phyloP scores from a whole-genome alignment of 2,113 vertebrate genomes.

The Ammospiza nelsoni region DNA sequence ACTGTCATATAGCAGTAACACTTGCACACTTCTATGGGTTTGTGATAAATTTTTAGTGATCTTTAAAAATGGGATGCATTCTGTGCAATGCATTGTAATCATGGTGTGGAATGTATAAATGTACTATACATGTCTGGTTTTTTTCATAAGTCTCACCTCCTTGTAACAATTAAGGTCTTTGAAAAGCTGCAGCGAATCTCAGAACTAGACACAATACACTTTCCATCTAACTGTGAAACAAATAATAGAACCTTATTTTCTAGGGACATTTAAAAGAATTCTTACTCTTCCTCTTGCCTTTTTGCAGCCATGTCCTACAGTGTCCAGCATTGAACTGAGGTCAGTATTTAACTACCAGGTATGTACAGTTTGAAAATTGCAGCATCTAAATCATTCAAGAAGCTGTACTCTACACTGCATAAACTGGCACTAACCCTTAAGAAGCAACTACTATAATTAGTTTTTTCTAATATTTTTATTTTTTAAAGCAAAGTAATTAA shows the following conservation, averaged over 20 bases:
- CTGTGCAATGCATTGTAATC: not conserved
- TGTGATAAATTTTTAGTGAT: not conserved
- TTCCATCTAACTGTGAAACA: not conserved
- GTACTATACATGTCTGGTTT: accelerated
- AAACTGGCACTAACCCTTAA: not conserved
- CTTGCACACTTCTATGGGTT: not conserved
- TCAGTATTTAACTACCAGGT: not conserved
- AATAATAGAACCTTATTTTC: not conserved
- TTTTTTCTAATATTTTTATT: not conserved
- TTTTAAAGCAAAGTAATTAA: not conserved
- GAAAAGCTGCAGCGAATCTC: not conserved
- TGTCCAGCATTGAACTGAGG: not conserved
- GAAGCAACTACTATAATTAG: not conserved
- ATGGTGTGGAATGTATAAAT: not conserved
- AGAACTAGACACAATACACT: not conserved
- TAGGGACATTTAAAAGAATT: not conserved
- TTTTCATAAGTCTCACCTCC: not conserved
- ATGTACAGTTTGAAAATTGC: not conserved
- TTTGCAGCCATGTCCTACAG: not conserved
- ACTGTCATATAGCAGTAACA: not conserved
- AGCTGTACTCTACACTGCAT: not conserved
- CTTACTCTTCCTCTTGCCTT: not conserved
- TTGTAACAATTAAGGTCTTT: not conserved
- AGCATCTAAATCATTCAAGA: not conserved
- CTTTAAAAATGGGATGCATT: not conserved